Percentiles rank a stretch among this genome's conserved stretches.
Evolutionary conservation across 2,888 invertebrate species (phyloP).

Genomic region (Itoplectis maculator): DNA sequence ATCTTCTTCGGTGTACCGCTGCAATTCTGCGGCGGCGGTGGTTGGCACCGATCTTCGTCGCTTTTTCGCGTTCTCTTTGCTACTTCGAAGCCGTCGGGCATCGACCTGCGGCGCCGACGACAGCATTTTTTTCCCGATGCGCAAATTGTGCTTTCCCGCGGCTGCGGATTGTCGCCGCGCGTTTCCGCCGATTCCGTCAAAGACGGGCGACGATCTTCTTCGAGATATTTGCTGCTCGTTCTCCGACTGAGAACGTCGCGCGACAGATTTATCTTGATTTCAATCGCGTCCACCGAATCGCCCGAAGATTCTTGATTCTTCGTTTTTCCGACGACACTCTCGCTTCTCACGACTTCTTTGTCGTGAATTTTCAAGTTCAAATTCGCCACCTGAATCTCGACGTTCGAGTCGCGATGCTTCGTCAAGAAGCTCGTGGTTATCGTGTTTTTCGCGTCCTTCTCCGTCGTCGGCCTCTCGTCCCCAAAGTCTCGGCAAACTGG

Average conservation of each 20-base stretch:
- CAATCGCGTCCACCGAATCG: constrained; percentile 77
- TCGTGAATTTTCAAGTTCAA: constrained; percentile 79
- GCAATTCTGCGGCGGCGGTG: too few relatives aligned
- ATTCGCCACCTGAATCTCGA: constrained; percentile 79
- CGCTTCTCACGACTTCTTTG: constrained; percentile 59
- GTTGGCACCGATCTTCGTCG: constrained; percentile 2
- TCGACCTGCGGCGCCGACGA: constrained; percentile 66
- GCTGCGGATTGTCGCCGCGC: not conserved
- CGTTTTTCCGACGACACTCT: constrained; percentile 47
- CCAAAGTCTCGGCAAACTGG: constrained; percentile 23
- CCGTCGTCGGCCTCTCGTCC: constrained; percentile 21
- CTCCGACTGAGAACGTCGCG: constrained; percentile 72
- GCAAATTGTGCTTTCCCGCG: constrained; percentile 25
- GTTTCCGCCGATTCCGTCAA: constrained; percentile 10
- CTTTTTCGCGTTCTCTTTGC: constrained; percentile 2
- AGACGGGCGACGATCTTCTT: constrained; percentile 52
- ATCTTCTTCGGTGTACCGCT: constrained; percentile 19
- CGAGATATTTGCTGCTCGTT: constrained; percentile 50
- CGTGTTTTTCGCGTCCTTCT: constrained; percentile 26
- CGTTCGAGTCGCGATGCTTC: constrained; percentile 73
- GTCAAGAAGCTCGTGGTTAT: constrained; percentile 62
- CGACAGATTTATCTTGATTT: constrained; percentile 82
- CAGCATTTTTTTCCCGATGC: constrained; percentile 56
- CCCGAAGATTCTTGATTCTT: constrained; percentile 63
- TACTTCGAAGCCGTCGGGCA: constrained; percentile 63